Conservation (phyloP, 2,797 vertebrate genomes). For the Oryzias dopingdopingensis region DNA sequence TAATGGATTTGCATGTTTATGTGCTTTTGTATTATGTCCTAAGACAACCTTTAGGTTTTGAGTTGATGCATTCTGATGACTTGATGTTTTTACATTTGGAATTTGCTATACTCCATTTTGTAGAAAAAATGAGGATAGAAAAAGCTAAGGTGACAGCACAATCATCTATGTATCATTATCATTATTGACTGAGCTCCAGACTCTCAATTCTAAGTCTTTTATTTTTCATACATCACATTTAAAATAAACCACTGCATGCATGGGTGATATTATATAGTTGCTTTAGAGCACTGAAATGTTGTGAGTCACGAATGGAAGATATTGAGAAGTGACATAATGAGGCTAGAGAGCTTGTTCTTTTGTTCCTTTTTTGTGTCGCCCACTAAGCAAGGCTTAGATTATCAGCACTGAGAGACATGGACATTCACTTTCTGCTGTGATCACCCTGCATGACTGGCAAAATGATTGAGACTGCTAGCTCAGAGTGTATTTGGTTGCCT, state of each 20-base stretch:
- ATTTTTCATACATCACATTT: neutral
- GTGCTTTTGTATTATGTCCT: no score
- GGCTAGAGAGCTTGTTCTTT: slow-evolving; percentile 46
- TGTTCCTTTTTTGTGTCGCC: slow-evolving; percentile 32
- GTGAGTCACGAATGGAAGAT: slow-evolving; percentile 37
- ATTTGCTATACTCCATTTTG: no score
- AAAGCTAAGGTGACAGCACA: no score
- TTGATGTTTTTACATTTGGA: no score
- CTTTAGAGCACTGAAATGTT: slow-evolving; percentile 21
- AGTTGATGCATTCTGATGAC: no score
- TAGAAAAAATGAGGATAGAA: no score
- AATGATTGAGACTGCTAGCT: slow-evolving; percentile 40
- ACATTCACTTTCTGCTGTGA: slow-evolving; percentile 21
- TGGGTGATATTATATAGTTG: slow-evolving; percentile 16
- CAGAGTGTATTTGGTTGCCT: slow-evolving; percentile 35
- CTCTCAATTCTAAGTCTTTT: no score
- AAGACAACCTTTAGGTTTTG: no score
- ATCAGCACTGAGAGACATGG: slow-evolving; percentile 21
- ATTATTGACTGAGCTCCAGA: no score
- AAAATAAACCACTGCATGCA: slow-evolving; percentile 7
- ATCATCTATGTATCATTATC: no score
- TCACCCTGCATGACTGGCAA: slow-evolving; percentile 35
- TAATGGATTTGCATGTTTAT: no score
- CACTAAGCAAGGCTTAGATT: slow-evolving; percentile 32
- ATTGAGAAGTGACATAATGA: slow-evolving; percentile 61